Conservation (phyloP, 2,888 invertebrate species). For the Callinectes sapidus region DNA sequence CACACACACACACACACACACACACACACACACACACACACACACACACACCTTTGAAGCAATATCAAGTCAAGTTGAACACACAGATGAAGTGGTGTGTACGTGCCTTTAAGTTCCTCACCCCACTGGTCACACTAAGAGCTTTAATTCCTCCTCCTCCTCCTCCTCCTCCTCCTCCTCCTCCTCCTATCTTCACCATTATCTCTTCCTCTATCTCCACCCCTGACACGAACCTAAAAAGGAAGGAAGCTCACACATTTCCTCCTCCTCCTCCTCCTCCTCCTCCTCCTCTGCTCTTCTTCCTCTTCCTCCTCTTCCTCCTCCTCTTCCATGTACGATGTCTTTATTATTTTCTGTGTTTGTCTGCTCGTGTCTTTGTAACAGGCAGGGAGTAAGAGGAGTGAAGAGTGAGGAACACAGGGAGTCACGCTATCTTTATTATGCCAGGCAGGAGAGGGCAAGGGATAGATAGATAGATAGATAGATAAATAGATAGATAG, state of each 20-base stretch:
- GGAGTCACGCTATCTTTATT: no score
- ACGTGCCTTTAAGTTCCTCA: neutral
- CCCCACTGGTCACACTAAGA: neutral
- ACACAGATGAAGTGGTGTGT: neutral
- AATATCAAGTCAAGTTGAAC: neutral
- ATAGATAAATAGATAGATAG: no score
- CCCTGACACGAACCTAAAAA: neutral
- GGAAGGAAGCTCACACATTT: neutral
- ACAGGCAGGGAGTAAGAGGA: neutral
- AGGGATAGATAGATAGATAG: no score
- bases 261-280: neutral
- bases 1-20: conserved; percentile 1
- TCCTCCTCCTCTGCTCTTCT: neutral
- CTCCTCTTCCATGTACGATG: no score
- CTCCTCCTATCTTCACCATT: neutral
- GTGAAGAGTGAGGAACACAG: neutral
- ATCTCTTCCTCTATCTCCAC: neutral
- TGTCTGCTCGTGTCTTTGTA: neutral
- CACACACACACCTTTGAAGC: neutral
- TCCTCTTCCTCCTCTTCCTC: neutral
- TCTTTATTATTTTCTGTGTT: neutral
- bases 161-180: neutral
- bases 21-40: conserved; percentile 1
- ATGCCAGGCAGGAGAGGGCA: no score
- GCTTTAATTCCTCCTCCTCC: neutral